Evolutionary conservation across 2,888 invertebrate species (phyloP).

Genomic region (Epinotia bilunana): DNA sequence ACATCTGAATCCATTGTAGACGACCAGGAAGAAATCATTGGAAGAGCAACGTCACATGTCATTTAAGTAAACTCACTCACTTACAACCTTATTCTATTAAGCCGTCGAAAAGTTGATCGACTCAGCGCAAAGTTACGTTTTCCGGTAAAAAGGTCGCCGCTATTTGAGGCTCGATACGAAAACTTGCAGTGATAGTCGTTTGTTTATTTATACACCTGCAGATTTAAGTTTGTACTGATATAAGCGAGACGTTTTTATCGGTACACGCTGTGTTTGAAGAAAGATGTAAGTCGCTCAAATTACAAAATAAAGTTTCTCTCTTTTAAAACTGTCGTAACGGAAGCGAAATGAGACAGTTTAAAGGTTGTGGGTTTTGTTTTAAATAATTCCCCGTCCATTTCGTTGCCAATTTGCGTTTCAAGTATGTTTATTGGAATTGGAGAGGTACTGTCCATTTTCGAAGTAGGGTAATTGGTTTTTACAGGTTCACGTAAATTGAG

Average conservation of each 20-base stretch:
- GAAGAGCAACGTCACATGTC: not conserved
- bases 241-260: slow-evolving; percentile 16
- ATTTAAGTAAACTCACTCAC: not conserved
- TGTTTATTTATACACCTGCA: not conserved
- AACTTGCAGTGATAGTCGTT: not conserved
- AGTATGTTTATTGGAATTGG: slow-evolving; percentile 19
- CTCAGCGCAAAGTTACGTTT: slow-evolving; percentile 19
- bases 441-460: not conserved
- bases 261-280: not conserved
- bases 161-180: not conserved
- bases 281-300: not conserved
- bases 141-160: not conserved
- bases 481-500: not conserved
- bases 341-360: not conserved
- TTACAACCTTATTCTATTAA: slow-evolving; percentile 1
- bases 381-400: slow-evolving; percentile 14
- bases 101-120: not conserved
- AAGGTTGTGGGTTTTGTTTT: slow-evolving; percentile 7
- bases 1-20: slow-evolving; percentile 24
- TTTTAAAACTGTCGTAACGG: not conserved
- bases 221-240: slow-evolving; percentile 13
- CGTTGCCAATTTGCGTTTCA: slow-evolving; percentile 26
- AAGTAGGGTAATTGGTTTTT: not conserved
- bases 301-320: not conserved
- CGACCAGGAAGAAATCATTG: slow-evolving; percentile 9